Evolutionary conservation across 2,113 vertebrate genomes (phyloP), one percentile per base, ranked within the genome.

Genomic region (Ptilonorhynchus violaceus): DNA sequence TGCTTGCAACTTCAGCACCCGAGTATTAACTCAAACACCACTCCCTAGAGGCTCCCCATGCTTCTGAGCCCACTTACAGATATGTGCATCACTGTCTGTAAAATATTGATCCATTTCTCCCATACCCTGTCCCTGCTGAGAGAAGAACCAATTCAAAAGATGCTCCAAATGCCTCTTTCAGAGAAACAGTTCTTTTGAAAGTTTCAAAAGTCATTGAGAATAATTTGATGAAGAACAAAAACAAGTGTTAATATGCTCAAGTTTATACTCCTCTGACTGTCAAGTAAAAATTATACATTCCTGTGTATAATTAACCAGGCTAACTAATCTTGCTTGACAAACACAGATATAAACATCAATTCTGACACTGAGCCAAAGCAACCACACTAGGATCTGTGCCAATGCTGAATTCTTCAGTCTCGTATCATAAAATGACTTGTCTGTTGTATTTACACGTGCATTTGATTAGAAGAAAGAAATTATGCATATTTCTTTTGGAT

Each of bases 251-350:
- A 91, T 91, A 78, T 56, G 59, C 44, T 24, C 92, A 95, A 81
- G 70, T 92, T 90, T 70, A 84, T 77, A 85, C 5, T 75, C 67
- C 74, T 93, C 74, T 90, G 35, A 92, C 62, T 96, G 62, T 87
- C 85, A 90, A 91, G 93, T 78, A 94, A 94, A 96, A 97, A 96
- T 95, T 95, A 93, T 83, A 91, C 81, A 96, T 96, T 97, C 94
- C 92, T 97, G 87, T 84, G 95, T 96, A 98, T 97, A 97, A 98
- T 97, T 97, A 98, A 98, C 95, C 68, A 94, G 94, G 91, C 96
- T 97, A 98, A 97, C 96, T 97, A 97, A 98, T 98, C 96, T 97
- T 92, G 77, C 98, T 97, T 97, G 97, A 98, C 96, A 98, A 98
- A 98, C 87, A 96, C 27, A 93, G 95, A 97, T 97, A 95, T 49